Base-by-base conservation (phyloP, 2,113 vertebrate species). In the Chinchilla lanigera region DNA sequence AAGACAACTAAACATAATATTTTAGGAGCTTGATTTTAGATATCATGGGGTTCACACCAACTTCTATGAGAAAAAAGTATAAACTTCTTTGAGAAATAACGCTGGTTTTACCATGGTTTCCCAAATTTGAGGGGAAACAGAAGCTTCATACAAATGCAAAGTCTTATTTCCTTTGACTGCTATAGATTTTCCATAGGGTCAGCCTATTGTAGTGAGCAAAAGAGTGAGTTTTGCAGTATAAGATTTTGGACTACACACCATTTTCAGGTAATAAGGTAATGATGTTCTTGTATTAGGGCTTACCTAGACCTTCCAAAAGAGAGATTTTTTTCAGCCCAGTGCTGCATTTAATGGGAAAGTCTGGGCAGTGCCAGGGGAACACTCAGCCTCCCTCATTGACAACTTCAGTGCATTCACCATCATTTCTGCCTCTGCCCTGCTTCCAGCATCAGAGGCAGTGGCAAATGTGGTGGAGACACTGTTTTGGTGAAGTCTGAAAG, bases 341-440 rank as follows among this genome's bases (percentile, higher is more conserved):
- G n/a, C 1, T 50, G 0, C 8, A 26, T 3, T 28, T 20, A 24
- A 38, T 69, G 13, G 41, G 58, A 77, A 73, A 67, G 24, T 26
- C 35, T 28, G 22, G 17, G 28, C 7, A 35, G 73, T 12, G 28
- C 35, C 47, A 77, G 17, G 50, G 56, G 16, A 63, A 47, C 2
- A 5, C 5, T 58, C 22, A 2, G 17, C 28, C 16, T 50, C 6
- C 5, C 8, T 69, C n/a, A 38, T 0, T 28, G 14, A 7, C 44
- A 11, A 26, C 26, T 20, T 35, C 17, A 52, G 1, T 54, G 47
- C 7, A 35, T n/a, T 83, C 4, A 12, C 54, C 41, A 0, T 1
- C 7, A 1, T 12, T 11, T 22, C 1, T 10, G 5, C 5, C 4
- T 38, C 2, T 73, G 8, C 61, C 7, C 9, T 33, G 8, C 22